These are phyloP conservation scores for Gymnothorax javanicus DNA, from an alignment of 2,797 vertebrate genomes.

Conservation along the genomic window DNA sequence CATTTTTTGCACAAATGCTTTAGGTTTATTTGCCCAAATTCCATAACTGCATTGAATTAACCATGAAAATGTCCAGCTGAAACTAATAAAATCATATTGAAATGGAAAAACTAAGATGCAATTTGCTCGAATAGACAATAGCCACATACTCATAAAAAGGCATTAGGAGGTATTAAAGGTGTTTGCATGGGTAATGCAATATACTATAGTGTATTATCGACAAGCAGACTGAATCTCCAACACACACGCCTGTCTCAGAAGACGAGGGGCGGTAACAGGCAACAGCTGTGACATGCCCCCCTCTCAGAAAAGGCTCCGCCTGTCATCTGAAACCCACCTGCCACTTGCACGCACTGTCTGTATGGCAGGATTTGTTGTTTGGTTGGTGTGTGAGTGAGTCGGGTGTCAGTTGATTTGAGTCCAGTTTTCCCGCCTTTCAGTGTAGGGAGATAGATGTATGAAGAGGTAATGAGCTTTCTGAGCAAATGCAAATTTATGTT, in stretches of 20 bases:
- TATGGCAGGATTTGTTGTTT: neutral
- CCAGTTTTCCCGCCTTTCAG: neutral
- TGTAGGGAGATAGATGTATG: neutral
- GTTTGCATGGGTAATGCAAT: neutral
- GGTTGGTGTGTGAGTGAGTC: constrained; percentile 3
- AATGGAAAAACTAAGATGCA: neutral
- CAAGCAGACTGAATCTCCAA: neutral
- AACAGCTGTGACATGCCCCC: constrained; percentile 48
- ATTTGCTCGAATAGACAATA: neutral
- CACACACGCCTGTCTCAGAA: constrained; percentile 22
- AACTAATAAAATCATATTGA: neutral
- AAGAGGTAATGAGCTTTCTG: no score
- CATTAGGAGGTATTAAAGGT: neutral
- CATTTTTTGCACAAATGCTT: neutral
- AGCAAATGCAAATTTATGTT: no score
- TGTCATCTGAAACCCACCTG: constrained; percentile 50
- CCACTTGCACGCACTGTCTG: constrained; percentile 43
- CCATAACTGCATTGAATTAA: neutral
- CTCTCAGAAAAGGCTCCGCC: constrained; percentile 33
- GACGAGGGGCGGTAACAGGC: constrained; percentile 49
- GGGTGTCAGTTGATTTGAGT: neutral
- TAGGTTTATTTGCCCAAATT: neutral
- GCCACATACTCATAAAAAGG: neutral
- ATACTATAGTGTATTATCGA: neutral
- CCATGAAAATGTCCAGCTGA: neutral